Percentiles rank a stretch among this genome's conserved stretches.
Conservation (phyloP, 2,888 invertebrate species). For the Pyrgus malvae region DNA sequence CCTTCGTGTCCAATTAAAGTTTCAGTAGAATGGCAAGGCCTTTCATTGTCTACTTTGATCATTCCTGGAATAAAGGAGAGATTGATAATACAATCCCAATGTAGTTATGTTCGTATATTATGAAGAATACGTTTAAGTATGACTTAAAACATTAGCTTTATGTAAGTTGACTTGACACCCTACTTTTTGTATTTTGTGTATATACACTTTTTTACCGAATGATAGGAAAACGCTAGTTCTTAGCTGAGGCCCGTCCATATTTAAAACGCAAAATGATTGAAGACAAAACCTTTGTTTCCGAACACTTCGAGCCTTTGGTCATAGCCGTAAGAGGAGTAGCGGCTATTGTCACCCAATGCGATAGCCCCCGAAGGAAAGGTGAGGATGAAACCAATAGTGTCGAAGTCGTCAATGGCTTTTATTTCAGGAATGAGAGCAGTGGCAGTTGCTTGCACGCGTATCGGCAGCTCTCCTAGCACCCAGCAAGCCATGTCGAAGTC, state of each 20-base stretch:
- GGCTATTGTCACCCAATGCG: constrained; percentile 83
- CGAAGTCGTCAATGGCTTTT: constrained; percentile 82
- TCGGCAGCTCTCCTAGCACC: constrained; percentile 84
- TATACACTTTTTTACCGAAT: too few relatives aligned
- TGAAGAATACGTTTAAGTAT: too few relatives aligned
- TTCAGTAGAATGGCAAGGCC: constrained; percentile 71
- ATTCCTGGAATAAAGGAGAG: constrained; percentile 50
- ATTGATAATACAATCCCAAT: not conserved
- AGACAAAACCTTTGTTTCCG: constrained; percentile 82
- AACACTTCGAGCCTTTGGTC: constrained; percentile 86
- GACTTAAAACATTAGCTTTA: too few relatives aligned
- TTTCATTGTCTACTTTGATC: constrained; percentile 79
- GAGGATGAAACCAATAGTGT: constrained; percentile 82
- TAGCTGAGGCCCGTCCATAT: too few relatives aligned
- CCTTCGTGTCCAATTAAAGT: constrained; percentile 61
- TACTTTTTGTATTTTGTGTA: too few relatives aligned
- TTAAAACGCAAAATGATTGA: not conserved
- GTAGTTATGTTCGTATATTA: not conserved
- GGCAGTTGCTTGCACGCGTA: constrained; percentile 77
- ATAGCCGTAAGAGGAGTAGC: constrained; percentile 84
- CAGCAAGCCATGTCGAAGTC: constrained; percentile 86
- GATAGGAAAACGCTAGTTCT: too few relatives aligned
- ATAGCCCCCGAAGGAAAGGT: constrained; percentile 84
- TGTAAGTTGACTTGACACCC: too few relatives aligned
- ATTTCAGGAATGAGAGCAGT: constrained; percentile 82